These are phyloP conservation scores for Marisa cornuarietis DNA, from an alignment of 1,140 invertebrate species.

Conservation along the genomic window DNA sequence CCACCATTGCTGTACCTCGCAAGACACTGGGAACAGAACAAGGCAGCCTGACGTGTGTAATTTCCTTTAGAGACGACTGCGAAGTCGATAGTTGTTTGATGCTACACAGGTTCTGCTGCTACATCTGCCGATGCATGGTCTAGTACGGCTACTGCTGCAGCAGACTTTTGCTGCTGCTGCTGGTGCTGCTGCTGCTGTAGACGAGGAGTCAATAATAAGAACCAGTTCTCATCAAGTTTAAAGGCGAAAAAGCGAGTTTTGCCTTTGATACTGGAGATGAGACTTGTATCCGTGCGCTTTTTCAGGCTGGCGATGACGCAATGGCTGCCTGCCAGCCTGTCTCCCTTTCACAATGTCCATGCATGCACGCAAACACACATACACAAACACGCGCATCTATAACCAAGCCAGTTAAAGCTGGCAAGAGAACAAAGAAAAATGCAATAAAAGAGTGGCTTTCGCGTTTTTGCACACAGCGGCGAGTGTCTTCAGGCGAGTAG, in stretches of 20 bases:
- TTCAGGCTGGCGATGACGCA: too few relatives aligned
- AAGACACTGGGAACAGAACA: not conserved
- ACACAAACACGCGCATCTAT: not conserved
- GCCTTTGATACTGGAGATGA: not conserved
- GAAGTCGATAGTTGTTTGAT: too few relatives aligned
- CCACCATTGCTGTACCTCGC: not conserved
- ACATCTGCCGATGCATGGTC: too few relatives aligned
- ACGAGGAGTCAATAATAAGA: too few relatives aligned
- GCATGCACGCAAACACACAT: slow-evolving; percentile 4
- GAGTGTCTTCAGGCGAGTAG: not conserved
- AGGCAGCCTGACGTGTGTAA: too few relatives aligned
- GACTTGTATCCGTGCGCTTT: not conserved
- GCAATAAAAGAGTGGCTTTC: too few relatives aligned
- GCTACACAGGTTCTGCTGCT: too few relatives aligned
- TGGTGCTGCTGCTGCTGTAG: too few relatives aligned
- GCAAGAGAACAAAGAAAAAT: not conserved
- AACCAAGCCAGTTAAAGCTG: not conserved
- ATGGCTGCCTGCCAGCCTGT: not conserved
- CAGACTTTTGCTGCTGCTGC: too few relatives aligned
- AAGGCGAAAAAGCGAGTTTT: not conserved
- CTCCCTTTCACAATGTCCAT: not conserved
- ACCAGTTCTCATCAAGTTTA: not conserved
- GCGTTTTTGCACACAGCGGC: not conserved
- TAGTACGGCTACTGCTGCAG: too few relatives aligned
- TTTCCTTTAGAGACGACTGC: too few relatives aligned